phyloP scores from a whole-genome alignment of 2,888 invertebrate genomes.

The Eristalis tenax region DNA sequence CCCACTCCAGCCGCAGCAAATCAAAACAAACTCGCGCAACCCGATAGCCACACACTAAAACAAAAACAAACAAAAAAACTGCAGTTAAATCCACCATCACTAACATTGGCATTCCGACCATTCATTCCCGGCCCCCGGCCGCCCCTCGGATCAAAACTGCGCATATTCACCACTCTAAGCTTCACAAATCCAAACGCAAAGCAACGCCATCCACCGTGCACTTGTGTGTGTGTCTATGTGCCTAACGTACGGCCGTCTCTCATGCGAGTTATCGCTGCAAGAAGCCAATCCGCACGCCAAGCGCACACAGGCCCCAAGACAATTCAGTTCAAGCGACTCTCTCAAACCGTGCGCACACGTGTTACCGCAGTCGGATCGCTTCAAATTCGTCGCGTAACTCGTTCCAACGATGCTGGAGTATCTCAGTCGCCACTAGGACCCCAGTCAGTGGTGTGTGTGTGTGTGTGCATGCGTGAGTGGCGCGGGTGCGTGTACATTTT shows the following conservation, averaged over 20 bases:
- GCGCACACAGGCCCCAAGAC: neutral
- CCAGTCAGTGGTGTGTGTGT: neutral
- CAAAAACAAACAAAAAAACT: neutral
- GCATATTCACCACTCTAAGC: neutral
- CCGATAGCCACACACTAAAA: neutral
- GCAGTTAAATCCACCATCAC: neutral
- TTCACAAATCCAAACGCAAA: neutral
- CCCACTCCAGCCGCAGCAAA: neutral
- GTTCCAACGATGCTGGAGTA: constrained; percentile 39
- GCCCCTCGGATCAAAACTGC: neutral
- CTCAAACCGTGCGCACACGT: constrained; percentile 58
- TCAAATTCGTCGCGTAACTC: constrained; percentile 40
- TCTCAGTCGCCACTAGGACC: neutral
- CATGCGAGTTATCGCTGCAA: constrained; percentile 51
- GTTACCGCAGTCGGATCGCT: neutral
- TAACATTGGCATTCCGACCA: neutral
- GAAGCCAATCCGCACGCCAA: constrained; percentile 4
- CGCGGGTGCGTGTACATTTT: neutral
- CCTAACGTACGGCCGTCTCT: constrained; percentile 25
- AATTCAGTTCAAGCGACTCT: constrained; percentile 62
- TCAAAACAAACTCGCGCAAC: neutral
- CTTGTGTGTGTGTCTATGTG: neutral
- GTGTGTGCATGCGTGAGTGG: too few species aligned
- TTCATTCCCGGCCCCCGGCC: neutral
- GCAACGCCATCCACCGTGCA: too few species aligned